These are phyloP conservation scores for Corythornis cristatus DNA, from an alignment of 2,113 vertebrate species.

Conservation along the genomic window DNA sequence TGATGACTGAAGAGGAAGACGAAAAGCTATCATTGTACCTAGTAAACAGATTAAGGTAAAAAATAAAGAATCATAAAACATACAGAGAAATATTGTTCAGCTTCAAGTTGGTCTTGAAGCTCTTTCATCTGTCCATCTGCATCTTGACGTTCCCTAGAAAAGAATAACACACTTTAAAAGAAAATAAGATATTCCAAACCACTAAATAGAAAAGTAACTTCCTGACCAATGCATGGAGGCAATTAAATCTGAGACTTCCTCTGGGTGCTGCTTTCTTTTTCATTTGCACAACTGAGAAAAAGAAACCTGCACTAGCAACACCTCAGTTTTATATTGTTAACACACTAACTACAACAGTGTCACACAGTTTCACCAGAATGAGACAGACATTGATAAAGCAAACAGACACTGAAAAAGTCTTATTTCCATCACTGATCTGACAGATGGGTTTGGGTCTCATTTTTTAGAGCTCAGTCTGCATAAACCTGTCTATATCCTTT, in stretches of 20 bases:
- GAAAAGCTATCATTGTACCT: background rate
- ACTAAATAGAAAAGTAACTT: background rate
- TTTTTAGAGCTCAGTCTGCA: background rate
- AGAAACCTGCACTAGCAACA: background rate
- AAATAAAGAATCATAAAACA: slow-evolving; percentile 58
- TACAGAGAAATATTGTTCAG: slow-evolving; percentile 98
- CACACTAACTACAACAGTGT: background rate
- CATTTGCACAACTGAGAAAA: background rate
- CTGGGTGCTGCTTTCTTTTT: background rate
- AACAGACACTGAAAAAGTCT: background rate
- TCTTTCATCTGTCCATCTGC: slow-evolving; percentile 98
- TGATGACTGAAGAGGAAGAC: background rate
- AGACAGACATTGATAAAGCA: background rate
- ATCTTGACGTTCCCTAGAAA: slow-evolving; percentile 92
- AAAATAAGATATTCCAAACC: background rate
- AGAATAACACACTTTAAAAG: background rate
- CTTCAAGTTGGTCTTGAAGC: slow-evolving; percentile 96
- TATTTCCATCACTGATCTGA: background rate
- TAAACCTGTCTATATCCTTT: background rate
- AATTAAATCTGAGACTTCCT: background rate
- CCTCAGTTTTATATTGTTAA: background rate
- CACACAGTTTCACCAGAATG: background rate
- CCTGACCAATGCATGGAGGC: background rate
- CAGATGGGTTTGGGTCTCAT: background rate
- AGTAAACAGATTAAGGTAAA: background rate